Evolutionary conservation across 2,113 vertebrate species (phyloP).

Genomic region (Camelus dromedarius): DNA sequence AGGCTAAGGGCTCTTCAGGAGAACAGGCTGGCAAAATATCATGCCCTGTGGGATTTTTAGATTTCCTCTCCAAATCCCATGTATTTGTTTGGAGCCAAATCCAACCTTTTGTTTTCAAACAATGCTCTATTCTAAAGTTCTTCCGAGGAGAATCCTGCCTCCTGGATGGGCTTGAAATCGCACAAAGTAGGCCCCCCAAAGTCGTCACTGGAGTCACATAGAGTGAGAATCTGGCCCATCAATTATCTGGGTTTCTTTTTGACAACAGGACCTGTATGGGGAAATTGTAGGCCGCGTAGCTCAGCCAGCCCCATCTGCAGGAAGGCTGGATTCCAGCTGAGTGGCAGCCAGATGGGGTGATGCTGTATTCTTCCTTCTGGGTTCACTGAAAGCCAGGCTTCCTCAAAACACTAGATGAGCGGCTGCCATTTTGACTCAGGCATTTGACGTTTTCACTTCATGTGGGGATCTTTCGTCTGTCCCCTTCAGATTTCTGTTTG

Average conservation of each 20-base stretch:
- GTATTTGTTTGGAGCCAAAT: constrained; percentile 29
- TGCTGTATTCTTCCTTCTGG: background rate
- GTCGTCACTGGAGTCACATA: background rate
- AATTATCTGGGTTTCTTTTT: background rate
- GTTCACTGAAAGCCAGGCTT: background rate
- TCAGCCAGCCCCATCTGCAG: background rate
- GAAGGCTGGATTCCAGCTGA: background rate
- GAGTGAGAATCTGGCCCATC: background rate
- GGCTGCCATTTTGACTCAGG: background rate
- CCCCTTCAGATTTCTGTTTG: background rate
- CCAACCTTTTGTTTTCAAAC: constrained; percentile 57
- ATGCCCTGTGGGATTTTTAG: background rate
- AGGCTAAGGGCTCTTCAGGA: constrained; percentile 19
- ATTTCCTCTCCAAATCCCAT: constrained; percentile 55
- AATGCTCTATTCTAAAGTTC: constrained; percentile 54
- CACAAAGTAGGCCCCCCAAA: background rate
- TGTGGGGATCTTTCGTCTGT: background rate
- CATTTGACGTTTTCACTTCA: background rate
- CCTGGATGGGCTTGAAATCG: background rate
- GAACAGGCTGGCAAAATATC: constrained; percentile 6
- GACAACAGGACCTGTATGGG: background rate
- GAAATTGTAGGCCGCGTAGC: background rate
- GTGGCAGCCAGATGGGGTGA: background rate
- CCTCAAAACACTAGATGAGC: background rate
- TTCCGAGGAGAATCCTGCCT: constrained; percentile 12